Conservation (phyloP, 2,113 vertebrate species). For the Anser brachyrhynchus region DNA sequence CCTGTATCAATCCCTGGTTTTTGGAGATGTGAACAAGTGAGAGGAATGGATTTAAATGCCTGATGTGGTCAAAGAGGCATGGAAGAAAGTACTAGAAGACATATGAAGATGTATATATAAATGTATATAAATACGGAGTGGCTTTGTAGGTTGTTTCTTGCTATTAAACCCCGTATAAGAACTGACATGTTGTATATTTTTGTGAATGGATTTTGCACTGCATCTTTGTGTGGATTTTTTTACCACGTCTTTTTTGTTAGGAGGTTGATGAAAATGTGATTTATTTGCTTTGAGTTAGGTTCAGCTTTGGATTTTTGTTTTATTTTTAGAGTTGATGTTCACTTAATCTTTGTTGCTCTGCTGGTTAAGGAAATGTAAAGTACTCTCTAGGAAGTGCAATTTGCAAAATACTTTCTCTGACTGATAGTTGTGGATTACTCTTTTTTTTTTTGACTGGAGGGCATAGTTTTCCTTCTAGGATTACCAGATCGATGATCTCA, state of each 20-base stretch:
- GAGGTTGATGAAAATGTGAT: not conserved
- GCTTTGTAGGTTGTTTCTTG: not conserved
- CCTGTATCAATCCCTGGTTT: not conserved
- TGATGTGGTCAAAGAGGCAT: not conserved
- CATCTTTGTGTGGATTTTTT: not conserved
- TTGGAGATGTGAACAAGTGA: not conserved
- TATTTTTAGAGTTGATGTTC: not conserved
- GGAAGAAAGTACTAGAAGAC: not conserved
- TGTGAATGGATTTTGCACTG: not conserved
- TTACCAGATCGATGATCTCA: not conserved
- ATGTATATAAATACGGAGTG: not conserved
- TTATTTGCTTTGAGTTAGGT: not conserved
- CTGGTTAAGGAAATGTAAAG: not conserved
- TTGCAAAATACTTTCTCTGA: not conserved
- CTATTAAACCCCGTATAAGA: not conserved
- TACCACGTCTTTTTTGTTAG: not conserved
- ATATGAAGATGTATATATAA: not conserved
- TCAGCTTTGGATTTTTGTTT: not conserved
- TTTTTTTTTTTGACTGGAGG: not conserved
- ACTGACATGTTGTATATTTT: not conserved
- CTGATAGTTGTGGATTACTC: not conserved
- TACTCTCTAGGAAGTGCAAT: not conserved
- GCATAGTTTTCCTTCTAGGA: not conserved
- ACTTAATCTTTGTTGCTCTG: not conserved
- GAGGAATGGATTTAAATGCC: no score